Conservation (phyloP, 2,888 invertebrate species). For the Pasiphila rectangulata region DNA sequence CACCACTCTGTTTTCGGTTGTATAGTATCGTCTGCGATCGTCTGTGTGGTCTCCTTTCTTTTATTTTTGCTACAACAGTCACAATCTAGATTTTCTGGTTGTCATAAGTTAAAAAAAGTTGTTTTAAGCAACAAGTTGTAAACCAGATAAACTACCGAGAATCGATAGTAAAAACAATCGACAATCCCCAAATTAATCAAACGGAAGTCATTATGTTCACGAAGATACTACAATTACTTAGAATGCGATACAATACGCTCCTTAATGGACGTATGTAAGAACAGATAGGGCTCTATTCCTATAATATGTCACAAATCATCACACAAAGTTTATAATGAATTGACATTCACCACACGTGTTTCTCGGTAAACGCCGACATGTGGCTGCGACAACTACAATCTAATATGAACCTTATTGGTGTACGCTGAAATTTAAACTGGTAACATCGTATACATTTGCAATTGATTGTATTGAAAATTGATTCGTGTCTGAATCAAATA, state of each 20-base stretch:
- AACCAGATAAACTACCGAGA: conserved; percentile 34
- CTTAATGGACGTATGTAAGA: conserved; percentile 62
- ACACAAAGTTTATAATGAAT: conserved; percentile 79
- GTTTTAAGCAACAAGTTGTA: not conserved
- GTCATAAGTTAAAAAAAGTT: too few relatives aligned
- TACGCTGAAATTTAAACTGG: conserved; percentile 26
- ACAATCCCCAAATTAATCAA: conserved; percentile 54
- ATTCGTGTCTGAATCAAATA: conserved; percentile 18
- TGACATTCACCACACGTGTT: conserved; percentile 78
- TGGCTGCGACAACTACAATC: conserved; percentile 34
- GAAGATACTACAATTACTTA: conserved; percentile 69
- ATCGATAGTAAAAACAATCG: conserved; percentile 48
- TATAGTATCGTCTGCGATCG: too few relatives aligned
- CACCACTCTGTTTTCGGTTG: too few relatives aligned
- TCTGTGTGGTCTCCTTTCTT: too few relatives aligned
- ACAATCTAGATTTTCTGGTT: too few relatives aligned
- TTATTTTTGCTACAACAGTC: too few relatives aligned
- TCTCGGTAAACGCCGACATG: conserved; percentile 43
- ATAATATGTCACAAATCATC: conserved; percentile 80
- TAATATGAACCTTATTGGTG: conserved; percentile 36
- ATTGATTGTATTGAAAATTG: conserved; percentile 30
- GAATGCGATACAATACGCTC: conserved; percentile 68
- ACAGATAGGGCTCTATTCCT: conserved; percentile 73
- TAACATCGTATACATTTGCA: conserved; percentile 7
- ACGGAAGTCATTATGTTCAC: conserved; percentile 47